Base-by-base conservation (phyloP, 53 echinoderm and acorn worm genomes). In the Patiria pectinifera region DNA sequence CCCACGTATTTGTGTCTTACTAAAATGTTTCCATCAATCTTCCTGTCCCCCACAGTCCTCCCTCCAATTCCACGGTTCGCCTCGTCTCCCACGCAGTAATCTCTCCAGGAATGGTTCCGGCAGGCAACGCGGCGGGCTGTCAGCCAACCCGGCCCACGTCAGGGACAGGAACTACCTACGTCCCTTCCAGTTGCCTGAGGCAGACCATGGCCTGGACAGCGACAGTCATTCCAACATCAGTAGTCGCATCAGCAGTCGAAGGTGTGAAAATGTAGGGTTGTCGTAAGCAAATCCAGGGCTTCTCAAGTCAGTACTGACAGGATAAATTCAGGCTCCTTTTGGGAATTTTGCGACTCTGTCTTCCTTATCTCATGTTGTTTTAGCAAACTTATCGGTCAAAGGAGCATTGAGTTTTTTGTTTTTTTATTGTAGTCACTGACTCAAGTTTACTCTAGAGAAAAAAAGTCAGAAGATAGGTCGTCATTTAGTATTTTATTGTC, bases 151-250 rank as follows among this genome's bases (percentile, higher is more conserved):
- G 24, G 86, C 82, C 45, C 49, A 69, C 35, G 85, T 86, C 60
- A 74, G 81, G 69, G 94, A 92, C 48, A 83, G 93, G 21, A 82
- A 94, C 83, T 91, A 92, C 80, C 93, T 93, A 35, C 93, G 88
- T 63, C 95, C 95, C 11, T 95, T 93, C 71, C 93, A 94, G 85
- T 21, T 78, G 26, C 89, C 92, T 12, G 95, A 95, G 8, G 92
- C 87, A 66, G 83, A 91, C 15, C 75, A 87, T 14, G 86, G 89
- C 43, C 60, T 59, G 46, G 94, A 95, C 80, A 80, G 89, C 47
- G 95, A 94, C 78, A 88, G 83, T 26, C 94, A 95, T 62, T 94
- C 94, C 26, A 94, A 90, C 60, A 88, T 95, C 83, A 95, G 95
- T 69, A 92, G 90, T 80, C 90, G 90, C 48, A 90, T 95, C 58